Evolutionary conservation across 2,797 vertebrate species (phyloP).

Genomic region (Halcyon smyrnensis): DNA sequence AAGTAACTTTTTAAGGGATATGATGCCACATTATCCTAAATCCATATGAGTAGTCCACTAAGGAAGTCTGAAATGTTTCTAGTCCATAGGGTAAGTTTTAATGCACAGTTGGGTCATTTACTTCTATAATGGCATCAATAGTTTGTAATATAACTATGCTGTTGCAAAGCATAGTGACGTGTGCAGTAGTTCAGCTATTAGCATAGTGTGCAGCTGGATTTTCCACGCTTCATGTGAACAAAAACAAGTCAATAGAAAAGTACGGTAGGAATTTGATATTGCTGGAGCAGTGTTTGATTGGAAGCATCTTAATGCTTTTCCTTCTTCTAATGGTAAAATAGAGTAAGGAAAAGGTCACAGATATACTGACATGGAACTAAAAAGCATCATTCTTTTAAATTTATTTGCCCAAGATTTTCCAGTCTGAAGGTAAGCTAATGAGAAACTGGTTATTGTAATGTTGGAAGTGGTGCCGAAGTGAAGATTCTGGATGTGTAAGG

Average conservation of each 20-base stretch:
- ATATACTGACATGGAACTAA: not conserved
- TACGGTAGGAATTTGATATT: not conserved
- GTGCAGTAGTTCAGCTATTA: not conserved
- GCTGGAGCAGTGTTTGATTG: not conserved
- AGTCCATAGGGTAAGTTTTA: not conserved
- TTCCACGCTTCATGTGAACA: not conserved
- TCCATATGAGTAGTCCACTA: rapidly evolving
- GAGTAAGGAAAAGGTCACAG: not conserved
- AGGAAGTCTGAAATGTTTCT: not conserved
- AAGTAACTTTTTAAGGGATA: not conserved
- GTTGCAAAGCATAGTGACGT: not conserved
- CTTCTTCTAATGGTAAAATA: not conserved
- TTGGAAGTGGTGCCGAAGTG: not conserved
- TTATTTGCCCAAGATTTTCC: not conserved
- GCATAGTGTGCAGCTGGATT: not conserved
- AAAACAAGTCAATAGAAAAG: not conserved
- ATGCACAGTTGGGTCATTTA: not conserved
- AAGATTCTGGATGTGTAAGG: not conserved
- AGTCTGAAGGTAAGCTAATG: not conserved
- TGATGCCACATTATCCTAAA: not conserved
- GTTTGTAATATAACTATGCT: not conserved
- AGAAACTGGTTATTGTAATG: not conserved
- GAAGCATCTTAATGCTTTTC: not conserved
- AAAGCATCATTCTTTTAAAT: not conserved
- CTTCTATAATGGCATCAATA: not conserved